A percentile compares a stretch with the other conserved stretches of the same genome.
phyloP scores from a whole-genome alignment of 2,888 invertebrate genomes.

The Tetragnatha montana region DNA sequence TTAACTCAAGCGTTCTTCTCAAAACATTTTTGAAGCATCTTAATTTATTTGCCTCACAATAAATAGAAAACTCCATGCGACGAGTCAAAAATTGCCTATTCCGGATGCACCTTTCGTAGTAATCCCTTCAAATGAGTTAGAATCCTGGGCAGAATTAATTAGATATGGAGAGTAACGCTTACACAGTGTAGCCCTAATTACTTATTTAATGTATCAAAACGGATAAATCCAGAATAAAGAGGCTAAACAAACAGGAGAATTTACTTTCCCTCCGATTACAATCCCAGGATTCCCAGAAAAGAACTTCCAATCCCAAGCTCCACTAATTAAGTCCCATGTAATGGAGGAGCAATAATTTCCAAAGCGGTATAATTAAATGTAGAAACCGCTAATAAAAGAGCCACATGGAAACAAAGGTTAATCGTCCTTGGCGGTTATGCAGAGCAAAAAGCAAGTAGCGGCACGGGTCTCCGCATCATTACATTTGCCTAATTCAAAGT shows the following conservation, averaged over 20 bases:
- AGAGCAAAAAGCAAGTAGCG: slow-evolving; percentile 38
- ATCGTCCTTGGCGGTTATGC: slow-evolving; percentile 28
- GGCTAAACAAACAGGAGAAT: neutral
- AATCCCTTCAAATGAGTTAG: too few relatives aligned
- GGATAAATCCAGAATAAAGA: neutral
- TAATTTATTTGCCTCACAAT: too few relatives aligned
- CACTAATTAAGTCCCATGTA: slow-evolving; percentile 22
- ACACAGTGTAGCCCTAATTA: neutral
- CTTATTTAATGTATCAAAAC: neutral
- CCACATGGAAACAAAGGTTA: slow-evolving; percentile 23
- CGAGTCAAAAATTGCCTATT: too few relatives aligned
- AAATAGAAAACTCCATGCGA: too few relatives aligned
- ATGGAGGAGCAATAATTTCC: slow-evolving; percentile 27
- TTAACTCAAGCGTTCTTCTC: too few relatives aligned
- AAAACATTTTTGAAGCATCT: too few relatives aligned
- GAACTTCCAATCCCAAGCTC: neutral
- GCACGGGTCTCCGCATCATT: slow-evolving; percentile 52
- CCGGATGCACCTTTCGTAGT: too few relatives aligned
- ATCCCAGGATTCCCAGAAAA: neutral
- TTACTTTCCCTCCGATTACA: slow-evolving; percentile 25
- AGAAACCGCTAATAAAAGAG: slow-evolving; percentile 13
- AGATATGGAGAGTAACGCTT: too few relatives aligned
- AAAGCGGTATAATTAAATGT: slow-evolving; percentile 37
- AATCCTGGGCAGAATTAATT: too few relatives aligned
- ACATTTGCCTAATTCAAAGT: slow-evolving; percentile 65